Base-by-base conservation (phyloP, 2,113 vertebrate species). In the Urocynchramus pylzowi region DNA sequence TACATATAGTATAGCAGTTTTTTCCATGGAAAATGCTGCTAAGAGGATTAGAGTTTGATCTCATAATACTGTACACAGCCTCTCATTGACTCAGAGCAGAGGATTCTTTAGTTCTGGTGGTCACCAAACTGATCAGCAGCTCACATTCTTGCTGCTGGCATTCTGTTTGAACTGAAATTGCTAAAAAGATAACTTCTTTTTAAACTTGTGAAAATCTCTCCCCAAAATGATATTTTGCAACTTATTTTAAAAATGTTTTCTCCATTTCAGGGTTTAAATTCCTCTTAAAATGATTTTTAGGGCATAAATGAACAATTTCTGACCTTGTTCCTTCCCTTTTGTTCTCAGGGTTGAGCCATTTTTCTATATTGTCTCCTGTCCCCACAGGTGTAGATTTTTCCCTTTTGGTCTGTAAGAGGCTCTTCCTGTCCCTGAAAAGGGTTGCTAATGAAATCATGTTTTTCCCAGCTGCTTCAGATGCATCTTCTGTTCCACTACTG, bases 1-100 rank as follows among this genome's bases (percentile, higher is more conserved):
- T 87, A 73, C 70, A 44, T 49, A 68, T 2, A 73, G 24, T 23
- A 57, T 44, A 44, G 61, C 61, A 93, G 17, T 20, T 93, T 82
- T 82, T 91, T 50, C 41, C 17, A 39, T 21, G 21, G 54, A 74
- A 95, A 87, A 91, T 67, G 27, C 69, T 78, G 39, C 78, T 92
- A 95, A 91, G 84, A 78, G 41, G 89, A 92, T 95, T 95, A 87
- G 24, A 59, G 15, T 78, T 91, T 92, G 79, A 87, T 92, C 69
- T 92, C 77, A 7, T 92, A 89, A 89, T 64, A 52, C 80, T 2
- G 7, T 44, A 16, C 0, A 0, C 49, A 92, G 39, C 53, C 41
- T 91, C 53, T 91, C 41, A 27, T 78, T 91, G 87, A 75, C 69
- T 75, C 64, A 45, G 22, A 63, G 56, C 5, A 14, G n/a, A 68